These are phyloP conservation scores for Holcopasites calliopsidis DNA, from an alignment of 1,140 invertebrate species.

Conservation along the genomic window DNA sequence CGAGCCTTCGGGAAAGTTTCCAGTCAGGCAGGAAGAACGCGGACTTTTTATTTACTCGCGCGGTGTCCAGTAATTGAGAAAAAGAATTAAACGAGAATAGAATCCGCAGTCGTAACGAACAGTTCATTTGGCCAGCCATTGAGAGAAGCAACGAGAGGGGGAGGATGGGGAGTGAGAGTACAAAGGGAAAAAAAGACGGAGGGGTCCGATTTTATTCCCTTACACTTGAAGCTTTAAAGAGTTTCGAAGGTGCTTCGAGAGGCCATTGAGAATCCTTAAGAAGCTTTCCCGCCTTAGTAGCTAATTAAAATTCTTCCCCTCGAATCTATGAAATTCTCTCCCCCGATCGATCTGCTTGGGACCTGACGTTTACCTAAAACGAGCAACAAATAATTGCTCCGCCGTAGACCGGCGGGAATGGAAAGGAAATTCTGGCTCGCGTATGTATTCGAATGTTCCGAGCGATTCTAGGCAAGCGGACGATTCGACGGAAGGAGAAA, in stretches of 20 bases:
- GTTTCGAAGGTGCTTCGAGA: slow-evolving; percentile 38
- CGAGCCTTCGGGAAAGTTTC: not conserved
- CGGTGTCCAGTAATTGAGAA: slow-evolving; percentile 27
- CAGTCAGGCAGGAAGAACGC: not conserved
- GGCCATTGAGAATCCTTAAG: slow-evolving; percentile 45
- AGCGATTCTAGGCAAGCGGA: too few species aligned
- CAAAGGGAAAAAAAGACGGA: not conserved
- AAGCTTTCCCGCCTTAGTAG: slow-evolving; percentile 27
- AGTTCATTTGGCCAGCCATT: slow-evolving; percentile 38
- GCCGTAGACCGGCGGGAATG: not conserved
- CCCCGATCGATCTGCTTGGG: slow-evolving; percentile 16
- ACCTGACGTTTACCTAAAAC: not conserved
- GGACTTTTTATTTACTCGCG: slow-evolving; percentile 15
- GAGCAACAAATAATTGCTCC: not conserved
- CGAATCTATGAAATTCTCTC: slow-evolving; percentile 11
- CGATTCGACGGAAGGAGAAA: not conserved
- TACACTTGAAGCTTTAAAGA: slow-evolving; percentile 33
- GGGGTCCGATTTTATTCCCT: slow-evolving; percentile 22
- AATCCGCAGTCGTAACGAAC: slow-evolving; percentile 8
- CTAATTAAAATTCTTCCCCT: slow-evolving; percentile 43
- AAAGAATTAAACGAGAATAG: slow-evolving; percentile 12
- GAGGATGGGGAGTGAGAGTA: not conserved
- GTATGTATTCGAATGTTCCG: too few species aligned
- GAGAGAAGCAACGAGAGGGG: not conserved
- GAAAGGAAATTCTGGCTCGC: too few species aligned